phyloP scores from a whole-genome alignment of 2,113 vertebrate genomes.

The Danionella cerebrum region DNA sequence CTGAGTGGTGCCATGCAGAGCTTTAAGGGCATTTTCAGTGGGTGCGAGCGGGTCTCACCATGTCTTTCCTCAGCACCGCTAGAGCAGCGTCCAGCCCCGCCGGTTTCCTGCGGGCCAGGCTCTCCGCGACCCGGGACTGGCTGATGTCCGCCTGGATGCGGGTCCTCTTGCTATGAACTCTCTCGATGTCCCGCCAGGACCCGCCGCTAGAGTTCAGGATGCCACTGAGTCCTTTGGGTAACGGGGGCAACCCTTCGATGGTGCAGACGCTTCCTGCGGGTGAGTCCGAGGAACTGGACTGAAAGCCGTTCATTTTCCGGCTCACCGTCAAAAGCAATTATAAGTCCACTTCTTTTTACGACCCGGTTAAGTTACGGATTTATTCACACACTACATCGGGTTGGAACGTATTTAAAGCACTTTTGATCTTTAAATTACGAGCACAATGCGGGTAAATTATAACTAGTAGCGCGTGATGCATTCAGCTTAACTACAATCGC shows the following conservation, averaged over 20 bases:
- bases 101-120: slow-evolving; percentile 45
- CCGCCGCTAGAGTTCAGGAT: slow-evolving; percentile 72
- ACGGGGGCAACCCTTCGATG: slow-evolving; percentile 64
- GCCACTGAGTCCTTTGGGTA: slow-evolving; percentile 71
- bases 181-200: slow-evolving; percentile 72
- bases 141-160: slow-evolving; percentile 73
- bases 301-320: slow-evolving; percentile 55
- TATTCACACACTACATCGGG: no score
- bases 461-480: background rate
- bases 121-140: slow-evolving; percentile 52
- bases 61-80: slow-evolving; percentile 70
- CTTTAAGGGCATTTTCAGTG: no score
- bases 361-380: no score
- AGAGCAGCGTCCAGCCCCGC: slow-evolving; percentile 67
- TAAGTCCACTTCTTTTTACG: background rate
- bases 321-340: no score
- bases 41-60: no score
- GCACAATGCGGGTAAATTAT: no score
- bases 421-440: no score
- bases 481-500: background rate
- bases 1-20: no score
- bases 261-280: slow-evolving; percentile 41
- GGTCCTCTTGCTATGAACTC: slow-evolving; percentile 66
- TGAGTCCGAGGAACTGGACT: slow-evolving; percentile 38
- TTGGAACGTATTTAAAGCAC: no score